phyloP scores from a whole-genome alignment of 2,113 vertebrate genomes.

The Pantherophis guttatus region DNA sequence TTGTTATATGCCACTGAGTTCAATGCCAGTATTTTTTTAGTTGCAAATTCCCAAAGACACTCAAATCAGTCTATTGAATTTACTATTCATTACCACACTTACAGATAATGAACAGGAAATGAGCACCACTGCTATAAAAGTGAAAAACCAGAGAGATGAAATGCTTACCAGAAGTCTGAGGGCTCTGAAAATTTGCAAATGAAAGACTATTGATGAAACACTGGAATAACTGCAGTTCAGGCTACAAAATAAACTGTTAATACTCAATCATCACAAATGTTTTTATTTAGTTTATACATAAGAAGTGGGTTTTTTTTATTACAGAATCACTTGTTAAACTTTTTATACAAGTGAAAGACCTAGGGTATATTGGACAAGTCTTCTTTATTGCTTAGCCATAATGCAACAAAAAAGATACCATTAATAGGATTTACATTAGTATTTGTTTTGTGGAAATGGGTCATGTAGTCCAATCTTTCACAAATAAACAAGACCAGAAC shows the following conservation, averaged over 20 bases:
- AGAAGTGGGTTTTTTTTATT: background rate
- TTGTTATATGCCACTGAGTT: background rate
- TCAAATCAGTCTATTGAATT: background rate
- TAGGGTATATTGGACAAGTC: background rate
- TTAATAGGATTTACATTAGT: background rate
- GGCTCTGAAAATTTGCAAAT: background rate
- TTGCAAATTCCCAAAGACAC: background rate
- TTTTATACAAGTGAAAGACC: background rate
- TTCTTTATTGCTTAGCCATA: background rate
- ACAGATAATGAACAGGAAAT: background rate
- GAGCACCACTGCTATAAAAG: background rate
- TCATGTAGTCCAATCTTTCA: background rate
- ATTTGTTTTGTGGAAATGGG: background rate
- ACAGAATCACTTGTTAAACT: background rate
- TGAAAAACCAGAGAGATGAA: background rate
- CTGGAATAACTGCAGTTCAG: background rate
- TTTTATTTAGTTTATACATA: background rate
- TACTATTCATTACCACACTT: background rate
- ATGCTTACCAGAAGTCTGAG: background rate
- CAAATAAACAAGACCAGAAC: background rate
- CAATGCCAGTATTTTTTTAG: background rate
- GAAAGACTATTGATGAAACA: conserved; percentile 14
- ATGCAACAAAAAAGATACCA: background rate
- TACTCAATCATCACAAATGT: background rate
- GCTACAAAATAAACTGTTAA: background rate